A percentile compares a stretch with the other conserved stretches of the same genome.
Evolutionary conservation across 2,113 vertebrate genomes (phyloP).

Genomic region (Thermophis baileyi): DNA sequence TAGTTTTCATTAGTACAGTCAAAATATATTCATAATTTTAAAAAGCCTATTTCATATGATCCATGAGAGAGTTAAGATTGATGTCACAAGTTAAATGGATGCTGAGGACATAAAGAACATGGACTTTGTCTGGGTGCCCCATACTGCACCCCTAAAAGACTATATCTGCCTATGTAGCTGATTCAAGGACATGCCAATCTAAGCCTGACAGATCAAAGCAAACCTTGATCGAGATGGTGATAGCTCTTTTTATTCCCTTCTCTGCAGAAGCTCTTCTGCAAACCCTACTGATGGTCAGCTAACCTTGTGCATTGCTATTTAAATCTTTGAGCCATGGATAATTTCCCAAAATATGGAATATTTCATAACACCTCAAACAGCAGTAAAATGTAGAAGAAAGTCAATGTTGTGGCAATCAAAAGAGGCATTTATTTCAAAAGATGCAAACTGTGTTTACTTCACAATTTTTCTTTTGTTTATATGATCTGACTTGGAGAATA

Average conservation of each 20-base stretch:
- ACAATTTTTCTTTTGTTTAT: neutral
- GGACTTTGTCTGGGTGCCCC: neutral
- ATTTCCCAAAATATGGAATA: neutral
- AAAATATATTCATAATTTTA: neutral
- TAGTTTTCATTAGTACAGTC: neutral
- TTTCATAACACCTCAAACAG: neutral
- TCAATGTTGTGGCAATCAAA: neutral
- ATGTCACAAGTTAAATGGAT: neutral
- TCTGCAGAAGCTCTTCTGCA: neutral
- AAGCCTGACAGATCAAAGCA: neutral
- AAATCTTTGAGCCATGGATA: neutral
- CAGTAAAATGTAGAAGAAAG: neutral
- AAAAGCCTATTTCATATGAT: neutral
- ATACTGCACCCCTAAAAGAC: neutral
- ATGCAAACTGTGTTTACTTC: neutral
- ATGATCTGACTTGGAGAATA: neutral
- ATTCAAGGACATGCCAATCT: neutral
- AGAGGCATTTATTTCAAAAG: neutral
- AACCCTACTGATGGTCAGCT: neutral
- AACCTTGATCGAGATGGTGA: neutral
- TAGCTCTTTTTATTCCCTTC: neutral
- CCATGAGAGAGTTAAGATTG: neutral
- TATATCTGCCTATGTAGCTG: too few species aligned
- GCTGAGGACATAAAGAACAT: neutral
- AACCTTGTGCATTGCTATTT: neutral